Evolutionary conservation across 2,888 invertebrate genomes (phyloP).

Genomic region (Oxyteleia sp.): DNA sequence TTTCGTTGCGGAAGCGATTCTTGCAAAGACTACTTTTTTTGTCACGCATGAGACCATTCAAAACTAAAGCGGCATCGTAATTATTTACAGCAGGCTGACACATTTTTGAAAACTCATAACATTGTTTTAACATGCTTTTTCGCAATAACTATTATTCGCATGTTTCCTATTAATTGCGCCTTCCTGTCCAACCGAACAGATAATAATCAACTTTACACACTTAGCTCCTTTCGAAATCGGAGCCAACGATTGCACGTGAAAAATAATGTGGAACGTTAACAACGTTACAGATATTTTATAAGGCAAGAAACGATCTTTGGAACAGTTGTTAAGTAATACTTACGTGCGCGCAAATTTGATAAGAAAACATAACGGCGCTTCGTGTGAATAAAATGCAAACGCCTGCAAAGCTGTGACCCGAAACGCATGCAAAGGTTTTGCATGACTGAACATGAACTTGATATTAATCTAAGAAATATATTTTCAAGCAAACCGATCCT

Average conservation of each 20-base stretch:
- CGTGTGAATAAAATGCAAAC: conserved; percentile 15
- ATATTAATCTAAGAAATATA: neutral
- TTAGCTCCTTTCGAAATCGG: neutral
- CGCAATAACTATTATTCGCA: conserved; percentile 11
- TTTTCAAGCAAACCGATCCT: neutral
- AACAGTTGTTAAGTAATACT: conserved; percentile 1
- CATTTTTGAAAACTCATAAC: conserved; percentile 9
- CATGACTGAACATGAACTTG: conserved; percentile 23
- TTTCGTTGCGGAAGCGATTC: conserved; percentile 21
- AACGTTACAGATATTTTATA: too few species aligned
- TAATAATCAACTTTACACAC: neutral
- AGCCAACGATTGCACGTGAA: neutral
- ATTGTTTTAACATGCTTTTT: conserved; percentile 17
- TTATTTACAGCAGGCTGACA: conserved; percentile 33
- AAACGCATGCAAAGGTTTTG: conserved; percentile 21
- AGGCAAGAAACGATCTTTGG: neutral
- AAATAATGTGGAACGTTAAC: neutral
- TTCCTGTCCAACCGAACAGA: neutral
- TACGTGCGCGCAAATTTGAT: conserved; percentile 1
- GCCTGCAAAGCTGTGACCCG: conserved; percentile 11
- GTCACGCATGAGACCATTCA: conserved; percentile 17
- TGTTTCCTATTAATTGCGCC: neutral
- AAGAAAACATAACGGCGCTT: conserved; percentile 31
- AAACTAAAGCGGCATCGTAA: conserved; percentile 11
- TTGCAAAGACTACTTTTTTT: neutral